Evolutionary conservation across 2,113 vertebrate genomes (phyloP).

Genomic region (Hiodon tergisus): DNA sequence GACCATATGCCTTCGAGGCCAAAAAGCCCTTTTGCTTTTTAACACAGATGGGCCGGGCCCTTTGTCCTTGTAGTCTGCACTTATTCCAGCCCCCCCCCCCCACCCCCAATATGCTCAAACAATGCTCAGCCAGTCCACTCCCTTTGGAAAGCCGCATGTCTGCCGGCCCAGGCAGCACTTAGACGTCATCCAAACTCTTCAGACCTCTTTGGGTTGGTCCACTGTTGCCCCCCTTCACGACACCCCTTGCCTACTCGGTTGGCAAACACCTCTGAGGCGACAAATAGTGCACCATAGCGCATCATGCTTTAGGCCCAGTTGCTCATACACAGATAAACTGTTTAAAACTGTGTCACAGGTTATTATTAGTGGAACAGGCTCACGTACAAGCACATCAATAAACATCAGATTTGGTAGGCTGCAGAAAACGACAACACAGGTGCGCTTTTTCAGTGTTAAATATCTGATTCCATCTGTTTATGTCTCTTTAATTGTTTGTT

Average conservation of each 20-base stretch:
- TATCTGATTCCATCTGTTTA: neutral
- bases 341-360: neutral
- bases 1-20: constrained; percentile 16
- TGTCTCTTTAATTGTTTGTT: too few relatives aligned
- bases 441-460: neutral
- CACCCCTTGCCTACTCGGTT: too few relatives aligned
- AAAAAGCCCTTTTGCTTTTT: neutral
- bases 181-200: constrained; percentile 5
- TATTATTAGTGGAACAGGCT: neutral
- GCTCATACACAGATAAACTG: constrained; percentile 11
- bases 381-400: neutral
- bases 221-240: neutral
- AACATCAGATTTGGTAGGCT: neutral
- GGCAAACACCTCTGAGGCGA: too few relatives aligned
- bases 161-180: constrained; percentile 21
- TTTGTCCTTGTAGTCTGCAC: constrained; percentile 22
- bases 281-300: neutral
- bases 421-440: neutral
- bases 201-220: constrained; percentile 4
- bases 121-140: neutral
- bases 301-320: neutral
- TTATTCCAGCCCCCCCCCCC: constrained; percentile 1
- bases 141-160: constrained; percentile 14
- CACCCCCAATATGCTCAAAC: neutral
- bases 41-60: constrained; percentile 19